Conservation (phyloP, 2,113 vertebrate species). For the Dasypus novemcinctus region DNA sequence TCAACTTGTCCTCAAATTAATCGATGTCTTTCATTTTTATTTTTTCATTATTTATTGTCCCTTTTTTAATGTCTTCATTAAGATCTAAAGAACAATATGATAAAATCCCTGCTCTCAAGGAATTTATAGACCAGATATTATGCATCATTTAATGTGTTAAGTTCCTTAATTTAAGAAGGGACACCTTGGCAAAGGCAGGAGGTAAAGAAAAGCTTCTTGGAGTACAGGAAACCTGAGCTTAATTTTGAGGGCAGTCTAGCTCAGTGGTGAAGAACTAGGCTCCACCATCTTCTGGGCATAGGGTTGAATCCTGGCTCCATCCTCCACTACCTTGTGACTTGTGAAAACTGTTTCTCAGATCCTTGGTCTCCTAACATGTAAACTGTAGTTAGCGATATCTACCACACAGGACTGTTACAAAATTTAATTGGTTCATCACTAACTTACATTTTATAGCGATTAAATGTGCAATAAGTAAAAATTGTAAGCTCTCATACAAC, state of each 20-base stretch:
- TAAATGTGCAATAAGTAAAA: neutral
- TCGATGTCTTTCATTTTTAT: neutral
- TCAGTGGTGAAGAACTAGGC: constrained; percentile 55
- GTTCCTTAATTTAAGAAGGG: constrained; percentile 8
- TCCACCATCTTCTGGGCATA: neutral
- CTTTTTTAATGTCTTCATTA: neutral
- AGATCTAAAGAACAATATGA: neutral
- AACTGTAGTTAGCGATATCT: neutral
- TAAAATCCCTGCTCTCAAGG: neutral
- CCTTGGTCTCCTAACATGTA: neutral
- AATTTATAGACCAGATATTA: neutral
- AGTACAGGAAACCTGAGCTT: neutral
- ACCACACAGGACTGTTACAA: neutral
- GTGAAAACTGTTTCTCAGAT: neutral
- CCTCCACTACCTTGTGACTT: neutral
- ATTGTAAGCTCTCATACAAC: neutral
- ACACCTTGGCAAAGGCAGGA: neutral
- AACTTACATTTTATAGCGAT: constrained; percentile 24
- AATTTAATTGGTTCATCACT: neutral
- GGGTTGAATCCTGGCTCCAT: neutral
- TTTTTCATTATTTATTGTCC: too few relatives aligned
- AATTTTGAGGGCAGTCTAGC: constrained; percentile 23
- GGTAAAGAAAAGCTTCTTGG: neutral
- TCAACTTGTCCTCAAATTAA: neutral
- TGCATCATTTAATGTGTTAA: neutral